Base-by-base conservation (phyloP, 1,140 invertebrate species). In the Pachypeltis micranthus region DNA sequence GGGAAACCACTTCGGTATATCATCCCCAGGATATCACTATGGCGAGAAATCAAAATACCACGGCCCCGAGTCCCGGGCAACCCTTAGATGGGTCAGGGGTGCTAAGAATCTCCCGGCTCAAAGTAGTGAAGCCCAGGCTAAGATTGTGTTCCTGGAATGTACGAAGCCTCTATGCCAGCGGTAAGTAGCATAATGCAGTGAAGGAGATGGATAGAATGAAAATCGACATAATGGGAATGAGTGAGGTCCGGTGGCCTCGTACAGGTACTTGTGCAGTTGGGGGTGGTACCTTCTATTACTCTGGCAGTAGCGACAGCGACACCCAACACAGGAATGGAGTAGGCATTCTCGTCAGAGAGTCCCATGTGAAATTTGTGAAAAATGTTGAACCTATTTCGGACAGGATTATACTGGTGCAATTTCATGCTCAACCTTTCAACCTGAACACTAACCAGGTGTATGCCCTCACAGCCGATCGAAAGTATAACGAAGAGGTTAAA, bases 91-190 rank as follows among this genome's bases (percentile, higher is more conserved):
- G 31, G 31, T 39, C 31, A 39, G 31, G 31, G 31, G 31, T 39
- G 31, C 31, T 39, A 39, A 39, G 31, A 39, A 39, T 39, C 31
- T 39, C 31, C 31, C 31, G 31, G 31, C 31, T 39, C 31, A 39
- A 39, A 39, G 31, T 39, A 39, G 31, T 39, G 31, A 39, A 39
- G 31, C 16, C 31, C 31, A 39, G 31, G 31, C 31, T 39, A 66
- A 67, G 61, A 34, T 68, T 60, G 65, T 59, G 31, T 23, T 66
- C 65, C 16, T 69, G 64, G 67, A 66, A 69, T 63, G 65, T 67
- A 2, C 61, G 66, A 64, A 56, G 55, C 10, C 54, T 69, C 60
- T 34, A 59, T 66, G 57, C 56, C 47, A 54, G 27, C 4, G 66
- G 66, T 66, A 68, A 67, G 57, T 61, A 64, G 60, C 25, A 67